These are phyloP conservation scores for Oncorhynchus clarkii DNA, from an alignment of 2,113 vertebrate genomes.

Conservation along the genomic window DNA sequence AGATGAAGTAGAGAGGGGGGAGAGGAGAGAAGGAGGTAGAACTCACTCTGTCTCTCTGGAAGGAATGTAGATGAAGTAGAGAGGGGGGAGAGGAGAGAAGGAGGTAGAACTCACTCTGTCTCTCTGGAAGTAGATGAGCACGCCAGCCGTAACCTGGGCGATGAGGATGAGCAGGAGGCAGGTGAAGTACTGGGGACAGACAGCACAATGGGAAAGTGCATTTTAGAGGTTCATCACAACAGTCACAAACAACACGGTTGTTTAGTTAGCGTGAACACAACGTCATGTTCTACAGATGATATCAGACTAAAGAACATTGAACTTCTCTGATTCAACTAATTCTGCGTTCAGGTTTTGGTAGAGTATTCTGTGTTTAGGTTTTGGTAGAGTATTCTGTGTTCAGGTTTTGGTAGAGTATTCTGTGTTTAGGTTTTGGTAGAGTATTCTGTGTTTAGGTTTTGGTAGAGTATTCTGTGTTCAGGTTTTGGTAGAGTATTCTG, in stretches of 20 bases:
- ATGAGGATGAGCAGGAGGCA: slow-evolving; percentile 88
- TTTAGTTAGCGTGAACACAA: not conserved
- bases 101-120: slow-evolving; percentile 62
- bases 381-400: too few relatives aligned
- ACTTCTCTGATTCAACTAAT: not conserved
- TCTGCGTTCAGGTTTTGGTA: too few relatives aligned
- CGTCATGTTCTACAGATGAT: not conserved
- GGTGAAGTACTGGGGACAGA: slow-evolving; percentile 80
- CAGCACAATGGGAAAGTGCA: not conserved
- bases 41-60: too few relatives aligned
- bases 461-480: too few relatives aligned
- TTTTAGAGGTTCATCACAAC: not conserved
- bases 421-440: too few relatives aligned
- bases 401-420: too few relatives aligned
- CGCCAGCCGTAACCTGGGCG: slow-evolving; percentile 82
- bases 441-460: too few relatives aligned
- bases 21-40: not conserved
- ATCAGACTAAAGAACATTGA: not conserved
- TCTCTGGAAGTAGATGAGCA: slow-evolving; percentile 84
- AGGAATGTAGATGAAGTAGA: too few relatives aligned
- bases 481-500: too few relatives aligned
- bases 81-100: not conserved
- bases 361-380: too few relatives aligned
- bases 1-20: too few relatives aligned
- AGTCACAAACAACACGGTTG: too few relatives aligned